Conservation (phyloP, 2,797 vertebrate species). For the Cyclopterus lumpus region DNA sequence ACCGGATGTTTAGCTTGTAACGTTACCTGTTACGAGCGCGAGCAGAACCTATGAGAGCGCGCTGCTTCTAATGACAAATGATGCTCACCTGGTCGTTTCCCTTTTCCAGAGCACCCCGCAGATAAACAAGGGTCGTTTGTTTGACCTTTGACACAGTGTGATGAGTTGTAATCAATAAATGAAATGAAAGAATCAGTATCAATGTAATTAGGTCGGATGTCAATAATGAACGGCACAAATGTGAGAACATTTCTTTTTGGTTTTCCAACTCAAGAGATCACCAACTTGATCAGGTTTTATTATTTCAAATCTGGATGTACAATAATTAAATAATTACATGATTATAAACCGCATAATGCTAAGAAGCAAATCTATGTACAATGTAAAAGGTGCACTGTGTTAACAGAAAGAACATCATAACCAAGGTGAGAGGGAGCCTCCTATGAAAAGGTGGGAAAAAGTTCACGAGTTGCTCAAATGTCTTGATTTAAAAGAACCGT, state of each 20-base stretch:
- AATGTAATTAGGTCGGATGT: neutral
- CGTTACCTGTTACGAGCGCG: slow-evolving; percentile 14
- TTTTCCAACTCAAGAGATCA: slow-evolving; percentile 12
- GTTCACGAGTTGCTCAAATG: slow-evolving; percentile 7
- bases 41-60: neutral
- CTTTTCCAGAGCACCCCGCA: neutral
- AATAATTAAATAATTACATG: slow-evolving; percentile 79
- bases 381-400: slow-evolving; percentile 81
- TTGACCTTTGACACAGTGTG: slow-evolving; percentile 37
- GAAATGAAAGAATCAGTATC: neutral
- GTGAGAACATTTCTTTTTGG: neutral
- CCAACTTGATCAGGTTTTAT: slow-evolving; percentile 67
- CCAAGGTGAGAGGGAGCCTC: slow-evolving; percentile 28
- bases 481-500: slow-evolving; percentile 45
- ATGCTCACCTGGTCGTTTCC: neutral
- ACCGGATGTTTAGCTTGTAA: neutral
- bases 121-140: neutral
- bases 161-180: neutral
- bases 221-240: neutral
- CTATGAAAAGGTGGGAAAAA: slow-evolving; percentile 1
- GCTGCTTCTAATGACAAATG: neutral
- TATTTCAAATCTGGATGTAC: slow-evolving; percentile 79
- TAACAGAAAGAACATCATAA: slow-evolving; percentile 56
- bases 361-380: slow-evolving; percentile 75
- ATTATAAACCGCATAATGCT: slow-evolving; percentile 70